Evolutionary conservation across 2,113 vertebrate genomes (phyloP), one percentile per base, ranked within the genome.

Genomic region (Cryptotis parvus): DNA sequence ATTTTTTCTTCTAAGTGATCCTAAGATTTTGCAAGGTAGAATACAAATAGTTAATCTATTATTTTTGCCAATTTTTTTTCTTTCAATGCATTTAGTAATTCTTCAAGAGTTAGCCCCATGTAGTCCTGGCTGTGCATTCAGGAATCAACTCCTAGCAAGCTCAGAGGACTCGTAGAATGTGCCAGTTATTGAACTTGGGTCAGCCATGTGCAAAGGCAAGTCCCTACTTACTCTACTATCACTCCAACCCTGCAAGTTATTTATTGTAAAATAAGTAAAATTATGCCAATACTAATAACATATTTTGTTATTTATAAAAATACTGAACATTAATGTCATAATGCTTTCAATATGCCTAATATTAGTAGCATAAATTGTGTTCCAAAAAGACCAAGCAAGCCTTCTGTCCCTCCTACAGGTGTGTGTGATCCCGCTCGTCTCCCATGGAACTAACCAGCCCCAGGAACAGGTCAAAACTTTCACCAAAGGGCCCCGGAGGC

Each of bases 1-100:
- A 82, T 16, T 94, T 76, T 84, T 80, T 55, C 70, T 82, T 61
- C 45, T 1, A n/a, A 61, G 41, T 83, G 26, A 94, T 61, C 24
- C 29, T 31, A 89, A 31, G 27, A 91, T 89, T 81, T 68, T 95
- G 43, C 92, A 73, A 89, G 76, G 45, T 8, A 90, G 61, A 24
- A 18, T 63, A 75, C 11, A 58, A 79, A 78, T 31, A 86, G 6
- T 33, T 84, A 84, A 26, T 91, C 22, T 89, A 63, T 87, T 87
- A 89, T 69, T 87, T 91, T 93, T 41, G 16, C 20, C 20, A 84
- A 11, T 83, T 35, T 61, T 90, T 90, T 87, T 88, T 77, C 22
- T n/a, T 81, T 69, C 88, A 58, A 24, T 20, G 18, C 16, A 20
- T 49, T 22, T 6, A 58, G 55, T 35, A 84, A 58, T 76, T 39